Conservation (phyloP, 2,113 vertebrate genomes). For the Oryzias javanicus region DNA sequence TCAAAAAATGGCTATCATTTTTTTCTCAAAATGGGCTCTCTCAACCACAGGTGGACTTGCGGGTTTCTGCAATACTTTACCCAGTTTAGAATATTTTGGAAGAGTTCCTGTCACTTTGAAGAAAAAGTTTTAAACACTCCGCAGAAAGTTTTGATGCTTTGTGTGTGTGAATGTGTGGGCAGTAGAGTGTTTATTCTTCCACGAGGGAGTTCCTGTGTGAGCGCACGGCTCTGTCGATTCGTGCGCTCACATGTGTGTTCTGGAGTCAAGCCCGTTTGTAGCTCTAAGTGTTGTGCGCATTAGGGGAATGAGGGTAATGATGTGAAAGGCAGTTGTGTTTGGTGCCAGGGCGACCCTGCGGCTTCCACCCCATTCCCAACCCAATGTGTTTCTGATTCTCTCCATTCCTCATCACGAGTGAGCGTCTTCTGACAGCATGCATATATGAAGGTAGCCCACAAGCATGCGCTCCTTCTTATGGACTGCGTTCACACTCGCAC, state of each 20-base stretch:
- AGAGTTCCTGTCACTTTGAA: constrained; percentile 9
- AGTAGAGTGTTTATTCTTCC: constrained; percentile 8
- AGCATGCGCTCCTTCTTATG: constrained; percentile 5
- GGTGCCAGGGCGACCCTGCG: constrained; percentile 73
- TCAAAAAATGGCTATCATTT: constrained; percentile 48
- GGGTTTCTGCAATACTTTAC: not conserved
- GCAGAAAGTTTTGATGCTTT: not conserved
- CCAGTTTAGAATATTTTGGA: not conserved
- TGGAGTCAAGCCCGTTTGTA: constrained; percentile 61
- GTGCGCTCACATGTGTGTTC: constrained; percentile 46
- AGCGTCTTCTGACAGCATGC: constrained; percentile 64
- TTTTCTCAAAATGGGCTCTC: constrained; percentile 29
- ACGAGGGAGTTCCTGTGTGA: constrained; percentile 22
- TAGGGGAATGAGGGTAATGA: constrained; percentile 80
- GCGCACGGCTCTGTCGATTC: constrained; percentile 25
- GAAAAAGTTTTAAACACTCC: constrained; percentile 15
- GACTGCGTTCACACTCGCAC: not conserved
- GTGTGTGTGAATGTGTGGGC: constrained; percentile 1
- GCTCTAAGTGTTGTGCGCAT: constrained; percentile 74
- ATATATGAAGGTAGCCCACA: constrained; percentile 47
- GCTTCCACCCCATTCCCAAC: constrained; percentile 71
- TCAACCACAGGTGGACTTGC: constrained; percentile 1
- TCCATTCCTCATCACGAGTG: constrained; percentile 72
- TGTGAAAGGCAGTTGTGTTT: constrained; percentile 72
- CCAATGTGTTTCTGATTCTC: constrained; percentile 78